phyloP scores from a whole-genome alignment of 2,888 invertebrate genomes.

The Blera fallax region DNA sequence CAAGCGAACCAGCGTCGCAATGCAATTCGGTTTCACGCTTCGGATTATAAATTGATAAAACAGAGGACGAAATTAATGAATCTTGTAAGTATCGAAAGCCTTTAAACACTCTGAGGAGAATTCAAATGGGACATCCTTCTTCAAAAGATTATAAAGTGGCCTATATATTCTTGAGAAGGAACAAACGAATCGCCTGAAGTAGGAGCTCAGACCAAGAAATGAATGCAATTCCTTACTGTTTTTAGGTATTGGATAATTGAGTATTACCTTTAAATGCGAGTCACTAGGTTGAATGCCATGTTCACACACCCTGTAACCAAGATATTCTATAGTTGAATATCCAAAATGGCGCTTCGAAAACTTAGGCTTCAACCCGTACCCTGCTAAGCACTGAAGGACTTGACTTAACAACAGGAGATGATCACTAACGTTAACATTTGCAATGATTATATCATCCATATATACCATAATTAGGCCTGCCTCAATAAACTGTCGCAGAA shows the following conservation, averaged over 20 bases:
- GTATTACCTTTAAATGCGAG: not conserved
- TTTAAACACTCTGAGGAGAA: not conserved
- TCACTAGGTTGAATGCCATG: conserved; percentile 23
- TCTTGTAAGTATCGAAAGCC: not conserved
- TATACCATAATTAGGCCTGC: not conserved
- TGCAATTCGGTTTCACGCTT: conserved; percentile 73
- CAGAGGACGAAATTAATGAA: conserved; percentile 31
- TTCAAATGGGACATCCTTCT: not conserved
- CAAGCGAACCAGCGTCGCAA: too few relatives aligned
- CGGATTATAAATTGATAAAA: conserved; percentile 75
- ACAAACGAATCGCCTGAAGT: conserved; percentile 3
- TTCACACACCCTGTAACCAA: conserved; percentile 39
- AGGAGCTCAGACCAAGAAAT: conserved; percentile 50
- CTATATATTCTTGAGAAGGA: conserved; percentile 17
- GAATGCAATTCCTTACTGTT: conserved; percentile 35
- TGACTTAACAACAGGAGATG: not conserved
- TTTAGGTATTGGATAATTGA: conserved; percentile 38
- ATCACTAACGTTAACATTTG: not conserved
- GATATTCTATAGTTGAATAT: conserved; percentile 32
- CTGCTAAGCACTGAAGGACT: not conserved
- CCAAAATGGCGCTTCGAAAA: conserved; percentile 32
- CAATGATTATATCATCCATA: not conserved
- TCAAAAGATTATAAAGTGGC: not conserved
- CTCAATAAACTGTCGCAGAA: not conserved
- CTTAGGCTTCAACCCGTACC: not conserved